phyloP scores from a whole-genome alignment of 2,797 vertebrate genomes.

The Xenops minutus region DNA sequence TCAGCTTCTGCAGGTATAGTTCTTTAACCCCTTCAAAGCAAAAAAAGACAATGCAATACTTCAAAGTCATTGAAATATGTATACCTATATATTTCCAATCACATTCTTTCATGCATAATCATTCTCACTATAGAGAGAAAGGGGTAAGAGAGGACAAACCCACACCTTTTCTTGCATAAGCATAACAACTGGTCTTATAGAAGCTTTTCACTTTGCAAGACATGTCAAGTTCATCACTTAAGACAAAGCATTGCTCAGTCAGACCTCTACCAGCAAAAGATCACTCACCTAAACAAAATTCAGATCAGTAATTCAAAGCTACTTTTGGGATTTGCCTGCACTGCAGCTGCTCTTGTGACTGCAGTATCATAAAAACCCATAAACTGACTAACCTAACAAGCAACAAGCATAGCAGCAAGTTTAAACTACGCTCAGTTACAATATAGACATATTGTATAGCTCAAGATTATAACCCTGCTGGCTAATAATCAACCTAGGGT shows the following conservation, averaged over 20 bases:
- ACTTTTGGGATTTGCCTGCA: background rate
- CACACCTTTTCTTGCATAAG: background rate
- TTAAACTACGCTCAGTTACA: background rate
- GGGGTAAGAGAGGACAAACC: background rate
- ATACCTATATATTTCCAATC: background rate
- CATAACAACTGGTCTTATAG: background rate
- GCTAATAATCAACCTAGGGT: background rate
- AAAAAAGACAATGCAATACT: background rate
- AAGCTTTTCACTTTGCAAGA: background rate
- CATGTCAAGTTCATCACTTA: background rate
- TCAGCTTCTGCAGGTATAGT: background rate
- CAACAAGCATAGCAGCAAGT: background rate
- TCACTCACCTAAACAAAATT: background rate
- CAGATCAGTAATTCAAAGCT: background rate
- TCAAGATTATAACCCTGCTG: background rate
- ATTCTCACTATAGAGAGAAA: background rate
- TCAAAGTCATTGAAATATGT: background rate
- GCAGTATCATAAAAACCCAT: background rate
- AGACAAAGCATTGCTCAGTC: background rate
- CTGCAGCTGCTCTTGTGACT: slow-evolving; percentile 10
- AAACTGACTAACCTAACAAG: background rate
- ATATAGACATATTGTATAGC: background rate
- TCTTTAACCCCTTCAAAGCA: background rate
- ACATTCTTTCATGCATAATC: background rate
- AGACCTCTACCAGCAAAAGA: background rate